Evolutionary conservation across 2,113 vertebrate genomes (phyloP).

Genomic region (Oryzias celebensis): DNA sequence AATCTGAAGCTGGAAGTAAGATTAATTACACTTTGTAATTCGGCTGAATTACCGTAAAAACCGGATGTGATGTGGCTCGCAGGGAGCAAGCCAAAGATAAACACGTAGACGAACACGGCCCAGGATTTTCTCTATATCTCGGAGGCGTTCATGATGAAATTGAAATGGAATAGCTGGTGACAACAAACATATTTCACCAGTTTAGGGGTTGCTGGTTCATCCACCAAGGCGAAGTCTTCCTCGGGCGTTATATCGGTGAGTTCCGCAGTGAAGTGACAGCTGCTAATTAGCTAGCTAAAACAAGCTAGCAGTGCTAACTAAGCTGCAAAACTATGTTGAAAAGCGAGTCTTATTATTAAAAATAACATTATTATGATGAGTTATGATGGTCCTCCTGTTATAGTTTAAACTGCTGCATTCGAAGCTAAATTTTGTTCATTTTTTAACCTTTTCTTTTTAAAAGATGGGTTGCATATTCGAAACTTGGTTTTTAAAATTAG

Average conservation of each 20-base stretch:
- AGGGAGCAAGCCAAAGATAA: constrained; percentile 79
- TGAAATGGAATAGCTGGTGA: constrained; percentile 51
- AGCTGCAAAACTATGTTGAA: constrained; percentile 14
- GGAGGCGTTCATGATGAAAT: background rate
- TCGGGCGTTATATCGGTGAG: constrained; percentile 51
- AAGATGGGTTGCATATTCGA: too few species aligned
- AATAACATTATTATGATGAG: too few species aligned
- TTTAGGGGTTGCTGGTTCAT: constrained; percentile 2
- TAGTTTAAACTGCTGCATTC: too few species aligned
- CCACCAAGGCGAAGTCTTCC: constrained; percentile 15
- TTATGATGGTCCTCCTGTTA: too few species aligned
- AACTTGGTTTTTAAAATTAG: too few species aligned
- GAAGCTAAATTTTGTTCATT: too few species aligned
- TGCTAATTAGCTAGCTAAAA: constrained; percentile 21
- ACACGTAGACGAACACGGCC: constrained; percentile 71
- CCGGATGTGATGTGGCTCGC: constrained; percentile 81
- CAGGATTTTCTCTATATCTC: constrained; percentile 12
- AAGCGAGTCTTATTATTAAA: background rate
- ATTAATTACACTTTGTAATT: background rate
- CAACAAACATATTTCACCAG: background rate
- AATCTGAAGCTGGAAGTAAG: too few species aligned
- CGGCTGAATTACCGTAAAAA: constrained; percentile 30
- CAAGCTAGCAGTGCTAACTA: constrained; percentile 48
- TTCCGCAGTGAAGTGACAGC: constrained; percentile 31
- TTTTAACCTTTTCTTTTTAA: too few species aligned